These are phyloP conservation scores for Gobio gobio DNA, from an alignment of 2,113 vertebrate species.

Conservation along the genomic window DNA sequence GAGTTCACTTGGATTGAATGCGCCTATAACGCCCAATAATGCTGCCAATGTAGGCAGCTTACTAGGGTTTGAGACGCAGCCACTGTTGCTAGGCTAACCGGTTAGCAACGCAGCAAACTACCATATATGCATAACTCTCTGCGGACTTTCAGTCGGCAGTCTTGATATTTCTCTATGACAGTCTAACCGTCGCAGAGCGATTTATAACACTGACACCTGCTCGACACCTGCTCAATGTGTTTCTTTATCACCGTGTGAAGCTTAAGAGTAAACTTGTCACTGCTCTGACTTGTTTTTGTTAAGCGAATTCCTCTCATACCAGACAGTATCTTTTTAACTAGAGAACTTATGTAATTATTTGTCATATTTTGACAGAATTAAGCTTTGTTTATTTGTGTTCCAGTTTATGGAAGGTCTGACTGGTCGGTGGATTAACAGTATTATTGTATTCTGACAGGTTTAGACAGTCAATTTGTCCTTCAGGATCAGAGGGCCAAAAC, in stretches of 20 bases:
- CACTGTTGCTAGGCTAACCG: conserved; percentile 35
- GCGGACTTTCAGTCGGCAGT: neutral
- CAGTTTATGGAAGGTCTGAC: neutral
- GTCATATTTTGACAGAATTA: neutral
- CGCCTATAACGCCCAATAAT: neutral
- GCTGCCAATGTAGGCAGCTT: conserved; percentile 2
- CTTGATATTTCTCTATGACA: neutral
- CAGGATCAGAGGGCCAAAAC: neutral
- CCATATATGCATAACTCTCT: neutral
- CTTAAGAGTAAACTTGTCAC: neutral
- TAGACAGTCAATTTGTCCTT: neutral
- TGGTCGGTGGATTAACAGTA: neutral
- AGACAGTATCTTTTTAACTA: neutral
- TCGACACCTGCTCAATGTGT: neutral
- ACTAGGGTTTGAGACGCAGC: neutral
- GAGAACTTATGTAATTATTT: neutral
- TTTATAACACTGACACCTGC: neutral
- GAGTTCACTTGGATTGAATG: neutral
- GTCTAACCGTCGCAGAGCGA: neutral
- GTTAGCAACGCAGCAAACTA: conserved; percentile 14
- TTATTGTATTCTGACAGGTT: neutral
- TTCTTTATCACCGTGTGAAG: neutral
- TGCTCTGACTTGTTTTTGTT: neutral
- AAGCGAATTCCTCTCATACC: neutral
- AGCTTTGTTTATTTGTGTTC: neutral